A percentile compares a stretch with the other conserved stretches of the same genome.
Evolutionary conservation across 2,113 vertebrate species (phyloP).

Genomic region (Addax nasomaculatus): DNA sequence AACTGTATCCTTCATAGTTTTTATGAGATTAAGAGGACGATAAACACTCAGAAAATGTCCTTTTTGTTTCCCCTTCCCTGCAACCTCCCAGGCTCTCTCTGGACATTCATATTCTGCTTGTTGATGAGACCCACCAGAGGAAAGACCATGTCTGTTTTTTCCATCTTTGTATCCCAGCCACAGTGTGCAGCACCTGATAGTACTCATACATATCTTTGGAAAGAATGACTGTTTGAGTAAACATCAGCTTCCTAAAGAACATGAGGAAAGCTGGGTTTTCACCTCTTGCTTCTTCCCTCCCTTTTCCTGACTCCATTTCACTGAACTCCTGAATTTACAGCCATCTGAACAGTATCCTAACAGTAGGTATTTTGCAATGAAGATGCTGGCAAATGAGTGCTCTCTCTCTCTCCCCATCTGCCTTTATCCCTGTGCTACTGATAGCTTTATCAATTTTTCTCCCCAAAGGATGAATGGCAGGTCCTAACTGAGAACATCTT

Average conservation of each 20-base stretch:
- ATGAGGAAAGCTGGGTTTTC: background rate
- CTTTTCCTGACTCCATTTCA: background rate
- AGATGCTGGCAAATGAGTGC: background rate
- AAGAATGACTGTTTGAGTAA: background rate
- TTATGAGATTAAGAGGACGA: background rate
- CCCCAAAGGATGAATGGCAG: constrained; percentile 10
- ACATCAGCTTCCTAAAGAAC: background rate
- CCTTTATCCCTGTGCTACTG: constrained; percentile 29
- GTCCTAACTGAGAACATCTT: constrained; percentile 2
- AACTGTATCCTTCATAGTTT: background rate
- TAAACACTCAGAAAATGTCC: background rate
- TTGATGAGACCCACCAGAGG: background rate
- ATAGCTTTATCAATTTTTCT: background rate
- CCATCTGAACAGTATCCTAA: background rate
- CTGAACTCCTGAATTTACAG: background rate
- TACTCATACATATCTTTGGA: background rate
- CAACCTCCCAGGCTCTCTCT: background rate
- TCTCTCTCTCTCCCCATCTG: background rate
- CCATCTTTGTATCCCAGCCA: background rate
- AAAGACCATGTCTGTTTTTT: background rate
- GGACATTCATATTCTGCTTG: background rate
- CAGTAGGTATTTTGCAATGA: constrained; percentile 14
- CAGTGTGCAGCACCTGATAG: background rate
- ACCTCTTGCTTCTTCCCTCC: background rate
- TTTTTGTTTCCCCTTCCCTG: background rate